Percentiles rank a stretch among this genome's conserved stretches.
Conservation (phyloP, 2,888 invertebrate genomes). For the Cryptocephalus moraei region DNA sequence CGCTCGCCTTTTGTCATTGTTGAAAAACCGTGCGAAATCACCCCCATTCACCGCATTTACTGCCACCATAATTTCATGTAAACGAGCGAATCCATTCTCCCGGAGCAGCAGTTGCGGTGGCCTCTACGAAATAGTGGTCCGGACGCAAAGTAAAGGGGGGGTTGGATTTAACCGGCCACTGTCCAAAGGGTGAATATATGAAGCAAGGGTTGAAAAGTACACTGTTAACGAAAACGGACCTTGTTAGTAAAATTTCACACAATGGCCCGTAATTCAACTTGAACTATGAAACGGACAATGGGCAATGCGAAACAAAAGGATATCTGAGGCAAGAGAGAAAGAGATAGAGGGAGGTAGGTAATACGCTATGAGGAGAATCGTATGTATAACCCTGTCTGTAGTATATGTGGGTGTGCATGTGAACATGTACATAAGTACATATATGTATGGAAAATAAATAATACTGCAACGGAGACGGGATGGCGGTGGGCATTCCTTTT, state of each 20-base stretch:
- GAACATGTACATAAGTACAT: no score
- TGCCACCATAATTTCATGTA: conserved; percentile 7
- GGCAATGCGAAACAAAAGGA: background rate
- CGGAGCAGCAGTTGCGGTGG: conserved; percentile 8
- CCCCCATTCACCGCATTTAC: no score
- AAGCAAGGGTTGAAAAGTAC: conserved; percentile 35
- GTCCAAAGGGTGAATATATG: conserved; percentile 37
- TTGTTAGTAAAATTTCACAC: conserved; percentile 29
- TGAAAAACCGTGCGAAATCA: no score
- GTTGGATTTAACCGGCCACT: conserved; percentile 35
- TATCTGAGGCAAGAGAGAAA: background rate
- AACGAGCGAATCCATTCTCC: conserved; percentile 10
- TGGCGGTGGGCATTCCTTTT: no score
- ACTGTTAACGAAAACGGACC: conserved; percentile 28
- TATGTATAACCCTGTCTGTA: no score
- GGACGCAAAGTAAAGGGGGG: conserved; percentile 21
- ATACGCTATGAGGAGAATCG: no score
- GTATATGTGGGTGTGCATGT: no score
- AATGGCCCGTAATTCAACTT: conserved; percentile 24
- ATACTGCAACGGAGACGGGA: no score
- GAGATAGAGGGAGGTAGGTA: no score
- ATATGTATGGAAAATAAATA: no score
- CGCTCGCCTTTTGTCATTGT: no score
- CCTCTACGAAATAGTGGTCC: conserved; percentile 21
- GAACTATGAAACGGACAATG: conserved; percentile 22